Evolutionary conservation across 2,797 vertebrate species (phyloP), one percentile per base, ranked within the genome.

Genomic region (Harpagifer antarcticus): DNA sequence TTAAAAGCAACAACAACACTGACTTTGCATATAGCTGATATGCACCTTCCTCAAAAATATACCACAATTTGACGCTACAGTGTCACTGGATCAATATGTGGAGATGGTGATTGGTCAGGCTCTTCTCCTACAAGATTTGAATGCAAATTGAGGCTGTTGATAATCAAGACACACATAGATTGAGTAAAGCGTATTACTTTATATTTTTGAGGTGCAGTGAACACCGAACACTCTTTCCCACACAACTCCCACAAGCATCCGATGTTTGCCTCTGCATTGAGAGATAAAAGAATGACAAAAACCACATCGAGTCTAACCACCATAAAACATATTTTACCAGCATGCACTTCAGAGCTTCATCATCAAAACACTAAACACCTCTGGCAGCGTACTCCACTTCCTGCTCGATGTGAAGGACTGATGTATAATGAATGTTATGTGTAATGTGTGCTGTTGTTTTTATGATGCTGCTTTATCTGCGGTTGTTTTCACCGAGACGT

Each of bases 401-500:
- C 65, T 63, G 47, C 73, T 72, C 10, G 8, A 37, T 81, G 72
- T 54, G 47, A 72, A 77, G 64, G 60, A 49, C 40, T 19, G 5
- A 75, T 86, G 62, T 65, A 78, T 79, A 76, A 83, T 87, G 65
- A 65, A 84, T 84, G 70, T 31, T 66, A 64, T 84, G 50, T 72
- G 52, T 84, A 75, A 84, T 79, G 52, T 43, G 53, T 57, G 9
- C 15, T 47, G 43, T 78, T 81, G 40, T 59, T 82, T 71, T 50
- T 67, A 61, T 60, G 53, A 60, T 45, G 1, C 9, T 20, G 61
- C 49, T 60, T 82, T 78, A 66, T 67, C 69, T 37, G 27, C 16
- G 64, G 40, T 44, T 52, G 50, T 65, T 78, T 47, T 74, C 19
- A 4, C 27, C 23, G 40, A 47, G 52, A 62, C 37, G 43, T 59